phyloP scores from a whole-genome alignment of 2,113 vertebrate species.

The Ammodytes dubius region DNA sequence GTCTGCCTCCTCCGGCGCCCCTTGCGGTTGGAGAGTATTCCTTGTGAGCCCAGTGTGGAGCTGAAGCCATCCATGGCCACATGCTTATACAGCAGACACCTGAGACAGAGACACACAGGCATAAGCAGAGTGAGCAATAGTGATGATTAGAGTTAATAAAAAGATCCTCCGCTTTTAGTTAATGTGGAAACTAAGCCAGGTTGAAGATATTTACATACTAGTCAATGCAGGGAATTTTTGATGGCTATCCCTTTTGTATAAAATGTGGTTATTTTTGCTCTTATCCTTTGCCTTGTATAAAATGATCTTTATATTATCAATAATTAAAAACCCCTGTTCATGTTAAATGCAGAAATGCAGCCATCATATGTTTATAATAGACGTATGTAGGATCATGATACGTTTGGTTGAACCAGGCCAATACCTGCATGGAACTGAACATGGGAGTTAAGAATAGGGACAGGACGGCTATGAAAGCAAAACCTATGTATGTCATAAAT shows the following conservation, averaged over 20 bases:
- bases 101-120: constrained; percentile 59
- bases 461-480: background rate
- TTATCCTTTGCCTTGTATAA: background rate
- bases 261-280: background rate
- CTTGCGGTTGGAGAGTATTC: constrained; percentile 67
- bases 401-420: background rate
- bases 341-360: background rate
- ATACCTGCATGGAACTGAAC: background rate
- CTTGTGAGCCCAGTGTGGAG: constrained; percentile 86
- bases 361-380: background rate
- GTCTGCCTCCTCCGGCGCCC: constrained; percentile 78
- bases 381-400: background rate
- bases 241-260: background rate
- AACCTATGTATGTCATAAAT: background rate
- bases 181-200: background rate
- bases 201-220: background rate
- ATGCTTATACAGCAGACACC: constrained; percentile 93
- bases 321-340: constrained; percentile 3
- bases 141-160: background rate
- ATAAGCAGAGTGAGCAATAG: background rate
- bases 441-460: background rate
- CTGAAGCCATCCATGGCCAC: constrained; percentile 89
- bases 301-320: background rate
- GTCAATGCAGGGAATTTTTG: background rate
- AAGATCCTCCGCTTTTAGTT: background rate